These are phyloP conservation scores for Hirundichthys speculiger DNA, from an alignment of 2,113 vertebrate species.

Conservation along the genomic window DNA sequence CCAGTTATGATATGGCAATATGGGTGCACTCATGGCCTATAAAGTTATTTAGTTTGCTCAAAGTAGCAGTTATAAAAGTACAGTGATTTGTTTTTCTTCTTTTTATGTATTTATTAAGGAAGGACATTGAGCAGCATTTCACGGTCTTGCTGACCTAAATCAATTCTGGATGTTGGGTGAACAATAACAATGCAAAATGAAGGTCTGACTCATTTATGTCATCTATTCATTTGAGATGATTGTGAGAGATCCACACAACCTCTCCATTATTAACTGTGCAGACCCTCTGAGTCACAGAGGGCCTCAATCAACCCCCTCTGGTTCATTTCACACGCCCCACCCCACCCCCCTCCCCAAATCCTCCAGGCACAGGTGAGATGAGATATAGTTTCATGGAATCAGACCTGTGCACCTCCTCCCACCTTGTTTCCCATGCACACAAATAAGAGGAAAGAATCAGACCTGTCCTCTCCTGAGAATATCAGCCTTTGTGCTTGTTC, in stretches of 20 bases:
- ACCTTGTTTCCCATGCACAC: constrained; percentile 4
- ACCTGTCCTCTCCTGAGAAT: constrained; percentile 50
- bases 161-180: constrained; percentile 4
- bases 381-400: constrained; percentile 63
- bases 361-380: constrained; percentile 60
- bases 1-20: background rate
- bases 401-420: constrained; percentile 47
- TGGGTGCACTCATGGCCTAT: background rate
- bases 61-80: background rate
- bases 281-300: constrained; percentile 50
- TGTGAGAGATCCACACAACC: constrained; percentile 9
- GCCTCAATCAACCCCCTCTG: constrained; percentile 13
- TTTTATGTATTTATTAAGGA: background rate
- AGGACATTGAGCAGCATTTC: background rate
- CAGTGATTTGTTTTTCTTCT: no score
- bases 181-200: constrained; percentile 29
- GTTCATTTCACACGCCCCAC: constrained; percentile 34
- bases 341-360: constrained; percentile 15
- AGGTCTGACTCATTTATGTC: constrained; percentile 58
- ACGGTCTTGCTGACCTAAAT: constrained; percentile 7
- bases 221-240: constrained; percentile 3
- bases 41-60: no score
- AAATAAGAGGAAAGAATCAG: constrained; percentile 33
- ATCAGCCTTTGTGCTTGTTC: constrained; percentile 51
- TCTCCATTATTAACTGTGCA: background rate